These are phyloP conservation scores for Shargacucullia verbasci DNA, from an alignment of 2,888 invertebrate genomes.

Conservation along the genomic window DNA sequence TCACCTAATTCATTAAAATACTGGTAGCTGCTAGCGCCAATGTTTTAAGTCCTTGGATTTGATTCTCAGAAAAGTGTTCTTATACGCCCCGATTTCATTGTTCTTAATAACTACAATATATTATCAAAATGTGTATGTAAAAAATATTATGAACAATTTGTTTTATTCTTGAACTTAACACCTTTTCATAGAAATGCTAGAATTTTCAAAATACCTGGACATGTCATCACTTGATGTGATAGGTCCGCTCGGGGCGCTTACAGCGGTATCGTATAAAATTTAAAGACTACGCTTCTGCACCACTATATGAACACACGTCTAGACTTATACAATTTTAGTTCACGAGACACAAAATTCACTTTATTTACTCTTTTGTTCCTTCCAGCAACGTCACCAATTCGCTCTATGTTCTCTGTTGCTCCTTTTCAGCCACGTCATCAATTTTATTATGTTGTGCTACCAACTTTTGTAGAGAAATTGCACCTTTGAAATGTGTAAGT, in stretches of 20 bases:
- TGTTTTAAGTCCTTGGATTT: too few species aligned
- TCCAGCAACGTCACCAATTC: too few species aligned
- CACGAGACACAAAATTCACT: constrained; percentile 1
- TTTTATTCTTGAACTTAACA: too few species aligned
- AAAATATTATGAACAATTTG: too few species aligned
- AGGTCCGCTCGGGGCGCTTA: background rate
- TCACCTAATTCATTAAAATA: too few species aligned
- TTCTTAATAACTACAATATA: too few species aligned
- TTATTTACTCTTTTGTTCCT: constrained; percentile 3
- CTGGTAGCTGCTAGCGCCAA: too few species aligned
- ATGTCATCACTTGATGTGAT: background rate
- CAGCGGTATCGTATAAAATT: background rate
- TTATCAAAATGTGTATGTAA: too few species aligned
- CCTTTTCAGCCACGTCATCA: constrained; percentile 2
- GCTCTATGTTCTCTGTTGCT: background rate
- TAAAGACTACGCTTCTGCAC: background rate
- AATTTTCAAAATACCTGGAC: background rate
- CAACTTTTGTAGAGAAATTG: background rate
- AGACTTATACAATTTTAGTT: constrained; percentile 3
- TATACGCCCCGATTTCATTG: too few species aligned
- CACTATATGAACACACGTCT: constrained; percentile 4
- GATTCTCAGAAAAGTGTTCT: too few species aligned
- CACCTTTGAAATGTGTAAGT: too few species aligned
- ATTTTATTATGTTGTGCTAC: background rate
- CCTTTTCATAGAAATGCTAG: too few species aligned